These are phyloP conservation scores for Scaeva pyrastri DNA, from an alignment of 2,888 invertebrate genomes.

Conservation along the genomic window DNA sequence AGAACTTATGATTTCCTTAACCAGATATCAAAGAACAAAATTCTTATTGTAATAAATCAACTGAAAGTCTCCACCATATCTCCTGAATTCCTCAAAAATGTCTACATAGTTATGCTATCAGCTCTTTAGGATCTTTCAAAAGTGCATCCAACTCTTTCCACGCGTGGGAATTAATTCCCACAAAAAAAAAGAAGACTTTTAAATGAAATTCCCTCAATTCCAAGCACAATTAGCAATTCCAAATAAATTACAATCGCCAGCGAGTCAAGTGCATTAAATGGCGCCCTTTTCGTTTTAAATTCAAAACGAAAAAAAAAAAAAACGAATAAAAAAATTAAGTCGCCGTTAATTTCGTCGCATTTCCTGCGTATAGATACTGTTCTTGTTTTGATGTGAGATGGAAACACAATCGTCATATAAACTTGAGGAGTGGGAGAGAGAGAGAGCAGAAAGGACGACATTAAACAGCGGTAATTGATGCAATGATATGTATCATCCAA, in stretches of 20 bases:
- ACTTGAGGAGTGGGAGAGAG: too few relatives aligned
- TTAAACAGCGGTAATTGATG: slow-evolving; percentile 70
- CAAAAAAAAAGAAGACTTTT: slow-evolving; percentile 5
- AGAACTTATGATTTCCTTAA: slow-evolving; percentile 6
- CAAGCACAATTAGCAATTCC: slow-evolving; percentile 70
- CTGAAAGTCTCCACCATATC: slow-evolving; percentile 5
- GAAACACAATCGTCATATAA: neutral
- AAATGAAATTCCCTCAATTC: slow-evolving; percentile 49
- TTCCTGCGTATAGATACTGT: slow-evolving; percentile 38
- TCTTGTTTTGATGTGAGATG: too few relatives aligned
- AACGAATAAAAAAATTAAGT: slow-evolving; percentile 2
- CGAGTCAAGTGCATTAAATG: slow-evolving; percentile 72
- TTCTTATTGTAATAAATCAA: slow-evolving; percentile 26
- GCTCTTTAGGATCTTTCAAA: slow-evolving; percentile 7
- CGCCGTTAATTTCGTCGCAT: slow-evolving; percentile 60
- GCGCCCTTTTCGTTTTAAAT: slow-evolving; percentile 65
- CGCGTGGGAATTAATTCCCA: slow-evolving; percentile 65
- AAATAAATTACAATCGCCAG: slow-evolving; percentile 45
- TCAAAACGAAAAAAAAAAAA: neutral
- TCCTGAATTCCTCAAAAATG: neutral
- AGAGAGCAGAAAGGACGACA: slow-evolving; percentile 11
- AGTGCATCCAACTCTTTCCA: slow-evolving; percentile 42
- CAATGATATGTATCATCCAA: slow-evolving; percentile 73
- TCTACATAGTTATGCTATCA: neutral
- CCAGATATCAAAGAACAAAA: neutral